A percentile compares a stretch with the other conserved stretches of the same genome.
Conservation (phyloP, 2,888 invertebrate genomes). For the Capitulum mitella region DNA sequence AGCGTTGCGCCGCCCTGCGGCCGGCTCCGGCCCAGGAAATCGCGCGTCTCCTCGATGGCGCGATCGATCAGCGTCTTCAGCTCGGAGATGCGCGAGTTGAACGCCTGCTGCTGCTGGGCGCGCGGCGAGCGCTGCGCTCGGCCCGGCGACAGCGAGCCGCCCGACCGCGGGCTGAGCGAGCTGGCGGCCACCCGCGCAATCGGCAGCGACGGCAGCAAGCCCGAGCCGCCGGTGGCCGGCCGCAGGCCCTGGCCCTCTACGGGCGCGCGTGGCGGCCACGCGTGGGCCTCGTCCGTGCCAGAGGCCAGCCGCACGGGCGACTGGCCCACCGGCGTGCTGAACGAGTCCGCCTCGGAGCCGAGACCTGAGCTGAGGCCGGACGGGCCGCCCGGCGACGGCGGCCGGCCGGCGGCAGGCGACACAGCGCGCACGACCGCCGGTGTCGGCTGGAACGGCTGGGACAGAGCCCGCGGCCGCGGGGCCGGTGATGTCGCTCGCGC, state of each 20-base stretch:
- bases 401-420: neutral
- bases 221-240: neutral
- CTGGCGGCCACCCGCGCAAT: too few species aligned
- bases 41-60: conserved; percentile 21
- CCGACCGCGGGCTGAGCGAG: neutral
- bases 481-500: neutral
- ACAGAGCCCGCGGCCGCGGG: too few species aligned
- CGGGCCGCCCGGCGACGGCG: too few species aligned
- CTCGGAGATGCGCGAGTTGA: neutral
- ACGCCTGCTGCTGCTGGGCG: neutral
- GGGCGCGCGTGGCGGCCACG: too few species aligned
- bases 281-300: neutral
- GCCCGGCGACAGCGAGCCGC: neutral
- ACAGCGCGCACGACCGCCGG: neutral
- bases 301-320: neutral
- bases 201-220: neutral
- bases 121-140: neutral
- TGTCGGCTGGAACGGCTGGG: too few species aligned
- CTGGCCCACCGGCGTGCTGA: neutral
- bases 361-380: too few species aligned
- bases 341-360: neutral
- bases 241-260: neutral
- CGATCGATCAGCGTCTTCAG: conserved; percentile 5
- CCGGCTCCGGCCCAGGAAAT: conserved; percentile 13
- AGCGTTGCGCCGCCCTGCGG: neutral